Conservation (phyloP, 2,888 invertebrate genomes). For the Oxycera nigricornis region DNA sequence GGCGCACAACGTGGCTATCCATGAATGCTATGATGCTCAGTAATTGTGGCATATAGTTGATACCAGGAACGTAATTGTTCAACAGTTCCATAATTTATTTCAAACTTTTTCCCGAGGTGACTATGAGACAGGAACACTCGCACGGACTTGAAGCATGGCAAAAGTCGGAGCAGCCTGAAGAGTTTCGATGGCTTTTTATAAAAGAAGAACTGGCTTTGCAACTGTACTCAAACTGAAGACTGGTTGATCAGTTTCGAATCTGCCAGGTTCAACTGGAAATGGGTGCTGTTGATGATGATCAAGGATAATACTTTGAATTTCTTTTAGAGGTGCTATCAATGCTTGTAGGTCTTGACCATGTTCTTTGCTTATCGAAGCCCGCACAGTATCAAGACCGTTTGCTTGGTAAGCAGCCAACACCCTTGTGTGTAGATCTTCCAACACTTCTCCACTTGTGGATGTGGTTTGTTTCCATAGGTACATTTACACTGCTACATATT, state of each 20-base stretch:
- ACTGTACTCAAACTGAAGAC: no score
- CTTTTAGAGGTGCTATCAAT: constrained; percentile 58
- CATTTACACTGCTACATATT: constrained; percentile 45
- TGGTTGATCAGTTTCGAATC: constrained; percentile 49
- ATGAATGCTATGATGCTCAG: no score
- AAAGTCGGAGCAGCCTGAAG: constrained; percentile 47
- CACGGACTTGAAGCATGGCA: constrained; percentile 49
- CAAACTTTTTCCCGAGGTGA: no score
- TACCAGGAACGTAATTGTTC: no score
- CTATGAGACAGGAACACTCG: no score
- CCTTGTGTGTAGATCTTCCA: constrained; percentile 51
- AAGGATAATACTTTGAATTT: constrained; percentile 56
- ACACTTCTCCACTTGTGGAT: constrained; percentile 47
- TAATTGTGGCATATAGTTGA: no score
- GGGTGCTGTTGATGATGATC: no score
- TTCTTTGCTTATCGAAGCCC: constrained; percentile 51
- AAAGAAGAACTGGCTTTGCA: constrained; percentile 51
- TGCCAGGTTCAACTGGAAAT: no score
- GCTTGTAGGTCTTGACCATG: constrained; percentile 54
- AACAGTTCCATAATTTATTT: no score
- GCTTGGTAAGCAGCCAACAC: constrained; percentile 52
- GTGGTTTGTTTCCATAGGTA: constrained; percentile 49
- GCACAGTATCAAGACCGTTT: constrained; percentile 50
- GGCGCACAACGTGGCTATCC: no score
- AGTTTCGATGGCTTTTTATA: constrained; percentile 52